These are phyloP conservation scores for Podarcis cretensis DNA, from an alignment of 2,113 vertebrate genomes.

Conservation along the genomic window DNA sequence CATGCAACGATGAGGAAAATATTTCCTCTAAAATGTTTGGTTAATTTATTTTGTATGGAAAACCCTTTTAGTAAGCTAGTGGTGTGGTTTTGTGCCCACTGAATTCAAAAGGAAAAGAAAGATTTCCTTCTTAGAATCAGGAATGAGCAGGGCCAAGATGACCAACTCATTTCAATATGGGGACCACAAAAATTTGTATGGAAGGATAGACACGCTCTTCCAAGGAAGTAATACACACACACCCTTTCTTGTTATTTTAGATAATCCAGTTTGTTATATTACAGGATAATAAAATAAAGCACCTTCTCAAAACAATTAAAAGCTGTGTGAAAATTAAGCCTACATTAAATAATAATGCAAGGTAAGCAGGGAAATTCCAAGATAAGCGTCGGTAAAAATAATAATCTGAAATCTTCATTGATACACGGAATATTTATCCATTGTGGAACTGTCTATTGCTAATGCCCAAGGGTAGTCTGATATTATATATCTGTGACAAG, in stretches of 20 bases:
- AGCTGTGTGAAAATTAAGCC: background rate
- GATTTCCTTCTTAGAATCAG: background rate
- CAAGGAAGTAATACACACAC: background rate
- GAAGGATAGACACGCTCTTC: background rate
- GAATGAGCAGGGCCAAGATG: slow-evolving; percentile 5
- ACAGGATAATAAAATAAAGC: background rate
- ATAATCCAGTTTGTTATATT: background rate
- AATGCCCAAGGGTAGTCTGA: background rate
- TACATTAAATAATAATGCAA: background rate
- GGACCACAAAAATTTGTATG: background rate
- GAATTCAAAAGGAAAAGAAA: background rate
- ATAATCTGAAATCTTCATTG: slow-evolving; percentile 4
- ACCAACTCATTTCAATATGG: slow-evolving; percentile 32
- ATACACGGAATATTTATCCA: background rate
- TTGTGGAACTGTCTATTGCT: background rate
- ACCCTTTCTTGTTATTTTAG: background rate
- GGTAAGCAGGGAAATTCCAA: slow-evolving; percentile 10
- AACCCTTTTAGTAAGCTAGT: background rate
- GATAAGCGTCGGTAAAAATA: slow-evolving; percentile 2
- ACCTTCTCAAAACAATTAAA: background rate
- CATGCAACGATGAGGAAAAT: background rate
- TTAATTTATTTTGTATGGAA: background rate
- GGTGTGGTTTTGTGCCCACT: background rate
- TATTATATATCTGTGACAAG: background rate
- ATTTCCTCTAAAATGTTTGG: background rate